These are phyloP conservation scores for Xenopus borealis DNA, from an alignment of 2,113 vertebrate species.

Conservation along the genomic window DNA sequence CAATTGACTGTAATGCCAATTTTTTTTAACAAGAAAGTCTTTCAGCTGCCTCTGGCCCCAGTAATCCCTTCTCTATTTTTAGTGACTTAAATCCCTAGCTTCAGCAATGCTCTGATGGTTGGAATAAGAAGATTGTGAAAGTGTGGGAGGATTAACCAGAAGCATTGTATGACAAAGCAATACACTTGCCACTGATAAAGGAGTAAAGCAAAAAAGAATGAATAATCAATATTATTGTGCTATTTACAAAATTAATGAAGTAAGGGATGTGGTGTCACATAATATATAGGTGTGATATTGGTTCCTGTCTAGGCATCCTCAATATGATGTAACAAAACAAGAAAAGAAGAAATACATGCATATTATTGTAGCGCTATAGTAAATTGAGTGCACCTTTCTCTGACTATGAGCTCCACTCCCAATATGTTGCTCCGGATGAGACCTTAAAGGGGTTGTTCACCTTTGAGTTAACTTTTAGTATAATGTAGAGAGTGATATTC, in stretches of 20 bases:
- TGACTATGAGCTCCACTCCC: too few relatives aligned
- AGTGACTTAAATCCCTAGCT: constrained; percentile 64
- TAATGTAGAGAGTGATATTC: too few relatives aligned
- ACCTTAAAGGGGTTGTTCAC: too few relatives aligned
- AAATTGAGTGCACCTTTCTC: too few relatives aligned
- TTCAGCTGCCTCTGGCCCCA: constrained; percentile 62
- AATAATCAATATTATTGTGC: constrained; percentile 48
- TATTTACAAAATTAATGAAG: constrained; percentile 23
- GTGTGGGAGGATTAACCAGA: constrained; percentile 65
- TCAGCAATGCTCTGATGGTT: constrained; percentile 59
- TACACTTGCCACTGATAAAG: constrained; percentile 57
- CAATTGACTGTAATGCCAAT: constrained; percentile 47
- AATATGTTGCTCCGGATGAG: too few relatives aligned
- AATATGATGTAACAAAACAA: too few relatives aligned
- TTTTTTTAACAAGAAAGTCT: constrained; percentile 56
- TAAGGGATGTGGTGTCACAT: too few relatives aligned
- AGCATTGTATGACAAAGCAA: constrained; percentile 67
- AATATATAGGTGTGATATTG: too few relatives aligned
- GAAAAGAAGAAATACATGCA: too few relatives aligned
- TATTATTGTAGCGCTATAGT: too few relatives aligned
- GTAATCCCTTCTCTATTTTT: constrained; percentile 75
- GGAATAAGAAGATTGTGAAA: constrained; percentile 72
- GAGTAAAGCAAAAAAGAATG: constrained; percentile 45
- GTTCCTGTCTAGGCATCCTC: too few relatives aligned
- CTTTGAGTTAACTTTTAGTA: too few relatives aligned